A percentile compares a stretch with the other conserved stretches of the same genome.
Evolutionary conservation across 2,888 invertebrate genomes (phyloP).

Genomic region (Syritta pipiens): DNA sequence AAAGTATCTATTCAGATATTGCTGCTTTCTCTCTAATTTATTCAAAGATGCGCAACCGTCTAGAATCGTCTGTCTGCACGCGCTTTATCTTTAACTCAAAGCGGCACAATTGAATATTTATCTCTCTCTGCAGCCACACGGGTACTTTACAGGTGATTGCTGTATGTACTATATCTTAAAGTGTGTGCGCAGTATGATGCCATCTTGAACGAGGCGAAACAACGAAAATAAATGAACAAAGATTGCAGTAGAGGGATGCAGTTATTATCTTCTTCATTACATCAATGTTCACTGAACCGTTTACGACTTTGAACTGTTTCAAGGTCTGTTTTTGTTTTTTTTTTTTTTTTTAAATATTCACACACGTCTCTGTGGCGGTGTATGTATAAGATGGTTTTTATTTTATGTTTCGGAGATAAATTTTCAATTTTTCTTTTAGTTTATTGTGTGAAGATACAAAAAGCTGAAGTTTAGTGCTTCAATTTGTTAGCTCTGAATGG

Average conservation of each 20-base stretch:
- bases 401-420: too few relatives aligned
- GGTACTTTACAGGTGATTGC: conserved; percentile 48
- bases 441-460: too few relatives aligned
- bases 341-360: neutral
- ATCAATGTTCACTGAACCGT: conserved; percentile 79
- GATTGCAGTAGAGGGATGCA: conserved; percentile 53
- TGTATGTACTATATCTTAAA: neutral
- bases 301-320: conserved; percentile 79
- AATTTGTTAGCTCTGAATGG: too few relatives aligned
- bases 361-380: neutral
- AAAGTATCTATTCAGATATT: neutral
- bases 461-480: too few relatives aligned
- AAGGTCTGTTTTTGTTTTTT: conserved; percentile 74
- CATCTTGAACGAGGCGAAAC: conserved; percentile 32
- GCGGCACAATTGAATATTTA: conserved; percentile 37
- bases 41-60: conserved; percentile 39
- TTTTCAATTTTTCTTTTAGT: too few relatives aligned
- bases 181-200: conserved; percentile 24
- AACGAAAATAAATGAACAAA: too few relatives aligned
- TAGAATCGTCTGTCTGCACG: conserved; percentile 38
- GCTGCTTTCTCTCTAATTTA: conserved; percentile 49
- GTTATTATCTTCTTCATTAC: conserved; percentile 46
- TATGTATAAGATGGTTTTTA: neutral
- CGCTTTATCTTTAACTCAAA: conserved; percentile 18
- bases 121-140: conserved; percentile 1